Percentiles rank a stretch among this genome's conserved stretches.
These are phyloP conservation scores for Gari tellinella DNA, from an alignment of 2,888 invertebrate genomes.

Conservation along the genomic window DNA sequence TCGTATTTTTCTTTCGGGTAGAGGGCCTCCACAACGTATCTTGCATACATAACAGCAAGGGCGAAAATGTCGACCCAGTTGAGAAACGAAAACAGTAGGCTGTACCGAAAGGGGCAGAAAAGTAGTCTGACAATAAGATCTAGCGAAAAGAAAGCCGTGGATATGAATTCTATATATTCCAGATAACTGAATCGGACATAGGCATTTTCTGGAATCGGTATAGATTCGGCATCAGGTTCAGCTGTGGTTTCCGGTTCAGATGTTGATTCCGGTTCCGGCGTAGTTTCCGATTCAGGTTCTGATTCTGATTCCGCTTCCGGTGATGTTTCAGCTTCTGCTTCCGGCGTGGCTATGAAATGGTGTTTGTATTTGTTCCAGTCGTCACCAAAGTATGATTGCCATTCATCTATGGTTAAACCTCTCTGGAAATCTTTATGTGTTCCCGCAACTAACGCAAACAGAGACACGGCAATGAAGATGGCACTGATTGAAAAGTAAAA, in stretches of 20 bases:
- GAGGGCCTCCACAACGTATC: slow-evolving; percentile 58
- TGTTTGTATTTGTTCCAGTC: slow-evolving; percentile 54
- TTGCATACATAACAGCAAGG: slow-evolving; percentile 66
- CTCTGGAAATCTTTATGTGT: slow-evolving; percentile 67
- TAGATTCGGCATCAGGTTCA: slow-evolving; percentile 29
- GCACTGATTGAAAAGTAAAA: slow-evolving; percentile 66
- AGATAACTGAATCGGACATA: slow-evolving; percentile 46
- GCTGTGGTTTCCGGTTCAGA: slow-evolving; percentile 10
- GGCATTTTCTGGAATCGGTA: slow-evolving; percentile 53
- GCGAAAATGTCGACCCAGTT: slow-evolving; percentile 72
- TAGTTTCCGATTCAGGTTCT: slow-evolving; percentile 15
- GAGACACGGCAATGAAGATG: slow-evolving; percentile 66
- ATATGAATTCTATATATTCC: slow-evolving; percentile 57
- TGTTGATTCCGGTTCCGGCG: slow-evolving; percentile 16
- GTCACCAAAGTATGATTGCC: slow-evolving; percentile 56
- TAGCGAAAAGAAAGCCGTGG: slow-evolving; percentile 68
- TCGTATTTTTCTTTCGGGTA: slow-evolving; percentile 64
- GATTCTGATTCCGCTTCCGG: slow-evolving; percentile 28
- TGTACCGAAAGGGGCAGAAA: slow-evolving; percentile 60
- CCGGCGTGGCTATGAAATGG: slow-evolving; percentile 30
- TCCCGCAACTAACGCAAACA: slow-evolving; percentile 68
- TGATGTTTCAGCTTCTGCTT: slow-evolving; percentile 13
- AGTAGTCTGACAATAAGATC: slow-evolving; percentile 69
- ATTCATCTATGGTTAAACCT: slow-evolving; percentile 57
- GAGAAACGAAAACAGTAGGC: slow-evolving; percentile 62